Evolutionary conservation across 2,888 invertebrate species (phyloP).

Genomic region (Auanema freiburgensis): DNA sequence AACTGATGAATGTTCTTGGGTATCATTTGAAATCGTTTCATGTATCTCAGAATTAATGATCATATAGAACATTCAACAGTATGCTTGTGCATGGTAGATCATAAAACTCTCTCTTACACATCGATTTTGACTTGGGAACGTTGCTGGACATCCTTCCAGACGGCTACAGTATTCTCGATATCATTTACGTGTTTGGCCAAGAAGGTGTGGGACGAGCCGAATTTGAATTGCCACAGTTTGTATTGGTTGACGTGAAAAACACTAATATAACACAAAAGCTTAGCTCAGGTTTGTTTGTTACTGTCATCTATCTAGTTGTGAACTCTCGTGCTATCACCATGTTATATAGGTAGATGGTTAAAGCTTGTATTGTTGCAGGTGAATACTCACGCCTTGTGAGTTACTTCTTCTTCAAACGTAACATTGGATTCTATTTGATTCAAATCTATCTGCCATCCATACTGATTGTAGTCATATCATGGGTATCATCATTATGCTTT

Average conservation of each 20-base stretch:
- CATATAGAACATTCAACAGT: too few species aligned
- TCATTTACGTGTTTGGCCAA: conserved; percentile 42
- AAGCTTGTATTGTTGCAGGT: conserved; percentile 38
- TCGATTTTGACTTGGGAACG: too few species aligned
- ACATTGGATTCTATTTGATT: conserved; percentile 96
- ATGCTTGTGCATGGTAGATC: too few species aligned
- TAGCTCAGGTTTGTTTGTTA: conserved; percentile 37
- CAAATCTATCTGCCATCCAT: conserved; percentile 88
- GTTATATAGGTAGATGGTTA: neutral
- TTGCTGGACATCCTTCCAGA: conserved; percentile 32
- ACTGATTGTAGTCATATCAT: conserved; percentile 68
- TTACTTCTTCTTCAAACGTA: conserved; percentile 75
- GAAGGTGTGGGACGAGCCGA: conserved; percentile 31
- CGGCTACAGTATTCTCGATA: conserved; percentile 52
- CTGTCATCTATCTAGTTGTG: neutral
- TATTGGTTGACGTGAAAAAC: conserved; percentile 37
- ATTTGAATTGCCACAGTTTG: conserved; percentile 50
- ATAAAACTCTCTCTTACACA: too few species aligned
- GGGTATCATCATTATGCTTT: conserved; percentile 46
- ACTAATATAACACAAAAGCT: conserved; percentile 44
- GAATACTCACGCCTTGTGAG: conserved; percentile 65
- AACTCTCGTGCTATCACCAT: neutral
- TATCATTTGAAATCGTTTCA: too few species aligned
- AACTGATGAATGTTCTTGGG: too few species aligned
- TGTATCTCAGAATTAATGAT: too few species aligned